These are phyloP conservation scores for Diabrotica virgifera DNA, from an alignment of 1,140 invertebrate species.

Conservation along the genomic window DNA sequence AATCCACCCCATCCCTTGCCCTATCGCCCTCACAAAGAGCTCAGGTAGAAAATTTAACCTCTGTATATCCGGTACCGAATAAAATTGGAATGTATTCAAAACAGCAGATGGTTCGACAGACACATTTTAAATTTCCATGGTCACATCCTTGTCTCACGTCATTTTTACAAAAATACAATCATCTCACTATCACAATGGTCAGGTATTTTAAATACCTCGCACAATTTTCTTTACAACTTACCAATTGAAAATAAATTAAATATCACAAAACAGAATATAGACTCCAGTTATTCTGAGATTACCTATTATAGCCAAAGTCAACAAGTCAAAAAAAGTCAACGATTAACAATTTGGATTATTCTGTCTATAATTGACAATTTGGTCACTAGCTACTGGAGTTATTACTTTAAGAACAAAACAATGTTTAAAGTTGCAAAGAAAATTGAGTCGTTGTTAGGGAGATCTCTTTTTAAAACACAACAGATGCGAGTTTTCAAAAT, in stretches of 20 bases:
- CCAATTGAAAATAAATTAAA: constrained; percentile 17
- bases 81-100: constrained; percentile 30
- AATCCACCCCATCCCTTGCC: not conserved
- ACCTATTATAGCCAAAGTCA: not conserved
- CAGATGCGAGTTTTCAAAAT: not conserved
- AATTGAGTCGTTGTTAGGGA: constrained; percentile 28
- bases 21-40: constrained; percentile 5
- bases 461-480: constrained; percentile 16
- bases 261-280: constrained; percentile 16
- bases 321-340: too few relatives aligned
- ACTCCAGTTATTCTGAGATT: not conserved
- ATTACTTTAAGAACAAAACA: not conserved
- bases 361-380: too few relatives aligned
- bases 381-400: too few relatives aligned
- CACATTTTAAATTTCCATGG: constrained; percentile 1
- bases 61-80: constrained; percentile 22
- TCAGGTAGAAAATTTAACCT: constrained; percentile 20
- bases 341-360: too few relatives aligned
- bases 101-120: not conserved
- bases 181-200: constrained; percentile 33
- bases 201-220: constrained; percentile 12
- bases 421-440: constrained; percentile 12
- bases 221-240: constrained; percentile 13
- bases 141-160: not conserved
- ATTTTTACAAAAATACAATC: constrained; percentile 26